These are phyloP conservation scores for Toxostoma redivivum DNA, from an alignment of 2,113 vertebrate species.

Conservation along the genomic window DNA sequence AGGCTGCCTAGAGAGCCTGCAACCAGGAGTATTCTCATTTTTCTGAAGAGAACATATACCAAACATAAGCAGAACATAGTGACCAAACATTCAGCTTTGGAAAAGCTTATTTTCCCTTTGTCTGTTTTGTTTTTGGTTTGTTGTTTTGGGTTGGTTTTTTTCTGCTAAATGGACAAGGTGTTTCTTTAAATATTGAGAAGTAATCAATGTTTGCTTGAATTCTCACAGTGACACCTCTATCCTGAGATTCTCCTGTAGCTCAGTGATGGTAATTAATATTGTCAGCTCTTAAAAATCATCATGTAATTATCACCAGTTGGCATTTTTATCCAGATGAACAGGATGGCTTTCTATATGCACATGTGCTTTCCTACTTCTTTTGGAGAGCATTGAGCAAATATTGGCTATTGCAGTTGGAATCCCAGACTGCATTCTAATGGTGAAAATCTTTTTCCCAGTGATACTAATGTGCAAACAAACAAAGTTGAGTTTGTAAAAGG, in stretches of 20 bases:
- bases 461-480: background rate
- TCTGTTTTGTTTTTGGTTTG: background rate
- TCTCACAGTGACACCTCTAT: background rate
- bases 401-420: background rate
- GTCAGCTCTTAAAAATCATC: background rate
- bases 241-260: background rate
- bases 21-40: background rate
- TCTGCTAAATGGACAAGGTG: background rate
- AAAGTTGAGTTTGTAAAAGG: background rate
- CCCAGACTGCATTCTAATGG: background rate
- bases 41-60: background rate
- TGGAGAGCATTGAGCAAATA: conserved; percentile 11
- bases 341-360: background rate
- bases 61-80: background rate
- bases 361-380: background rate
- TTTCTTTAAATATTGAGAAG: background rate
- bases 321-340: background rate
- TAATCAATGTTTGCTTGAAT: background rate
- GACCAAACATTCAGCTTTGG: background rate
- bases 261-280: background rate
- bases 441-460: background rate
- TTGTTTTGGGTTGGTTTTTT: background rate
- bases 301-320: background rate
- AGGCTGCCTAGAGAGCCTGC: background rate
- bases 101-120: background rate